Percentiles rank a stretch among this genome's conserved stretches.
Evolutionary conservation across 2,797 vertebrate species (phyloP).

Genomic region (Esox masquinongy): DNA sequence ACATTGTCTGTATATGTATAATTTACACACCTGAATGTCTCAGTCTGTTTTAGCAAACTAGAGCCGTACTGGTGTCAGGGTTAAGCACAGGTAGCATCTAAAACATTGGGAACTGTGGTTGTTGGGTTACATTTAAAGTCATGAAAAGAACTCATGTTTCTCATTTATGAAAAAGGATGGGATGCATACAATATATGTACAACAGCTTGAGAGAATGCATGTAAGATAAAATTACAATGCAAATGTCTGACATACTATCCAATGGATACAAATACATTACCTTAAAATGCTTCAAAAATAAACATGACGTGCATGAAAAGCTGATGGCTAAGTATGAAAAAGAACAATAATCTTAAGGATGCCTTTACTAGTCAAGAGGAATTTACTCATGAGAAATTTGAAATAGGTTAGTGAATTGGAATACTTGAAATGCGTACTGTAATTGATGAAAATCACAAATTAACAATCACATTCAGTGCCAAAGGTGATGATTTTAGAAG

Average conservation of each 20-base stretch:
- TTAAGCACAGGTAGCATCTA: neutral
- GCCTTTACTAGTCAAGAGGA: neutral
- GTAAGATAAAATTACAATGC: neutral
- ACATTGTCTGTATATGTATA: too few species aligned
- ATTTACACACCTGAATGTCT: neutral
- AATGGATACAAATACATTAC: neutral
- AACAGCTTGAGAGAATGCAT: neutral
- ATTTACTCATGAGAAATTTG: neutral
- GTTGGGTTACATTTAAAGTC: neutral
- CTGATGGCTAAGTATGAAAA: neutral
- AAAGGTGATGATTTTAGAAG: slow-evolving; percentile 45
- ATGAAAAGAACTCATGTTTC: neutral
- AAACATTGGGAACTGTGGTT: neutral
- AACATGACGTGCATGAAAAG: neutral
- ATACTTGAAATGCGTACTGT: neutral
- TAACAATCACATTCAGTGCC: slow-evolving; percentile 13
- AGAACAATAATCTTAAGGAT: neutral
- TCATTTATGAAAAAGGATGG: neutral
- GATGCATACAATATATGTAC: neutral
- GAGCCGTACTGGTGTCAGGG: neutral
- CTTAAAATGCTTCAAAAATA: neutral
- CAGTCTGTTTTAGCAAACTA: neutral
- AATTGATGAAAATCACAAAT: neutral
- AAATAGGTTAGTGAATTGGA: neutral
- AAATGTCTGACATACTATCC: neutral